Percentiles rank a stretch among this genome's conserved stretches.
Evolutionary conservation across 2,888 invertebrate genomes (phyloP).

Genomic region (Furcula furcula): DNA sequence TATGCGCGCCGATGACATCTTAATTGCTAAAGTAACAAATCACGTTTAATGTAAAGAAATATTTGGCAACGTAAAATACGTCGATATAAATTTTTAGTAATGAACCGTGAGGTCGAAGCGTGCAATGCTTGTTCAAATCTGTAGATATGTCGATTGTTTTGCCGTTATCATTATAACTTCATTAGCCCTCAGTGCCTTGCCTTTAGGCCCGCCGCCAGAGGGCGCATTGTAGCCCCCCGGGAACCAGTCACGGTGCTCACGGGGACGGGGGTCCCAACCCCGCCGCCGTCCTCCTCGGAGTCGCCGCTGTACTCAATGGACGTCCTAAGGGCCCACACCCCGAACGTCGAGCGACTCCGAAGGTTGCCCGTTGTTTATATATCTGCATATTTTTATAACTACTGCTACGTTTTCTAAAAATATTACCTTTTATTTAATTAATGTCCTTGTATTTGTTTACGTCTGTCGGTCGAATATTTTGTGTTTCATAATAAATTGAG

Average conservation of each 20-base stretch:
- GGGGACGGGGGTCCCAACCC: too few relatives aligned
- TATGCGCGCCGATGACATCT: constrained; percentile 71
- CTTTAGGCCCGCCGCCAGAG: too few relatives aligned
- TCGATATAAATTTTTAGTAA: constrained; percentile 13
- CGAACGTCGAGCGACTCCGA: too few relatives aligned
- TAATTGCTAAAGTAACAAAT: constrained; percentile 72
- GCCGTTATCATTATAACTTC: too few relatives aligned
- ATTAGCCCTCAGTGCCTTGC: too few relatives aligned
- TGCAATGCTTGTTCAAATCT: neutral
- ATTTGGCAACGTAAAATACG: constrained; percentile 38
- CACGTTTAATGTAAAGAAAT: constrained; percentile 51
- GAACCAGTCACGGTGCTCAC: too few relatives aligned
- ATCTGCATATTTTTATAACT: constrained; percentile 22
- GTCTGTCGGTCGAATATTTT: constrained; percentile 49
- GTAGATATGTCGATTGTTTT: neutral
- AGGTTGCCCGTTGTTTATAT: too few relatives aligned
- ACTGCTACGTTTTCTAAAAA: constrained; percentile 43
- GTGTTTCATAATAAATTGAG: constrained; percentile 48
- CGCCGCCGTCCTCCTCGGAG: too few relatives aligned
- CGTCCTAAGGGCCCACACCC: too few relatives aligned
- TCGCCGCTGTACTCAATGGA: too few relatives aligned
- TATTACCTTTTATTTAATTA: constrained; percentile 47
- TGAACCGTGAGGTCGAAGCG: constrained; percentile 8
- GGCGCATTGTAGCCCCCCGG: too few relatives aligned
- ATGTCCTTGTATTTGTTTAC: constrained; percentile 53